Percentiles rank a stretch among this genome's conserved stretches.
Evolutionary conservation across 2,113 vertebrate species (phyloP).

Genomic region (Conger conger): DNA sequence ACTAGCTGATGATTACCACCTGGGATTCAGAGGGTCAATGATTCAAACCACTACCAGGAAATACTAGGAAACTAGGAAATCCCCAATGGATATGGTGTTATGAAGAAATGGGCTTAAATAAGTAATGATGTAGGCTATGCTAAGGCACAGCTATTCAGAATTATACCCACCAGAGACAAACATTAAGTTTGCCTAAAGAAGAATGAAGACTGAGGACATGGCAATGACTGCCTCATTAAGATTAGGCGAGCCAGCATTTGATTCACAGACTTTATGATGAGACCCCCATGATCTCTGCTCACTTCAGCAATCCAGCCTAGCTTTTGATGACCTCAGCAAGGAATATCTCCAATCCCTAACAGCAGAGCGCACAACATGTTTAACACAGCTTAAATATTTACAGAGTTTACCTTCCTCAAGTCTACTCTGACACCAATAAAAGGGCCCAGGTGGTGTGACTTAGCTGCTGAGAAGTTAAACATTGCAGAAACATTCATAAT

Average conservation of each 20-base stretch:
- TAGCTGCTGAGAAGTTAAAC: slow-evolving; percentile 44
- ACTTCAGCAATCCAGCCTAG: slow-evolving; percentile 8
- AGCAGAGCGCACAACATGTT: slow-evolving; percentile 33
- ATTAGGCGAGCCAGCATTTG: background rate
- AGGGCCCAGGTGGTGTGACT: slow-evolving; percentile 37
- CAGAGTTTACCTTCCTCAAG: slow-evolving; percentile 39
- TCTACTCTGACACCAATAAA: slow-evolving; percentile 59
- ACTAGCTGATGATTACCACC: background rate
- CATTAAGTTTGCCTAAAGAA: background rate
- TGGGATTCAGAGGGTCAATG: background rate
- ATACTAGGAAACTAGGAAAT: no score
- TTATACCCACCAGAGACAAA: background rate
- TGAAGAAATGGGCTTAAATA: background rate
- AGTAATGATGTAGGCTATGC: background rate
- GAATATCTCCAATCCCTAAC: slow-evolving; percentile 34
- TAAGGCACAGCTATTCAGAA: background rate
- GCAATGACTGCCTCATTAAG: background rate
- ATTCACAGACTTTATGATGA: background rate
- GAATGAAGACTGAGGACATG: background rate
- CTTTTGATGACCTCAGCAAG: slow-evolving; percentile 45
- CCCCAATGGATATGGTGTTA: background rate
- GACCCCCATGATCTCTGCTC: background rate
- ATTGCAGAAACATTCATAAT: slow-evolving; percentile 38
- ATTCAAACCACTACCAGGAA: background rate
- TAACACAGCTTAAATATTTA: slow-evolving; percentile 65